A percentile compares a stretch with the other conserved stretches of the same genome.
phyloP scores from a whole-genome alignment of 2,797 vertebrate species.

The Oreochromis grahami region DNA sequence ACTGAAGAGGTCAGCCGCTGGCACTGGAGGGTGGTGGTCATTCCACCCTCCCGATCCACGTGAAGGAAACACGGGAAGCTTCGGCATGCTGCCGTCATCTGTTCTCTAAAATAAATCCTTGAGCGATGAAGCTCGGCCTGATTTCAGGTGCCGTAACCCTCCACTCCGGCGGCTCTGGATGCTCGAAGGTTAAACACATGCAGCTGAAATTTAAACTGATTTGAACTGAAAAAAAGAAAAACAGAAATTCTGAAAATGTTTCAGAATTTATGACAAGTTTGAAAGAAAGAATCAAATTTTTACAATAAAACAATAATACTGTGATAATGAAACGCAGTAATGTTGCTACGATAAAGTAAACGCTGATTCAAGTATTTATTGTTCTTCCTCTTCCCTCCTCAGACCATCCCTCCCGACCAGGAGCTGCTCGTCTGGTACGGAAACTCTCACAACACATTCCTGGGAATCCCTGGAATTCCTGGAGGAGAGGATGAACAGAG shows the following conservation, averaged over 20 bases:
- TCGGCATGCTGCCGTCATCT: background rate
- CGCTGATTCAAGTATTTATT: background rate
- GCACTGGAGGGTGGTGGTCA: background rate
- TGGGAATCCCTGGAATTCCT: conserved; percentile 94
- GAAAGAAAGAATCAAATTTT: background rate
- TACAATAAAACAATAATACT: background rate
- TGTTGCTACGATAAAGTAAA: background rate
- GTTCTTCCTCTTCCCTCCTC: background rate
- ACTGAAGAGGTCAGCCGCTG: too few species aligned
- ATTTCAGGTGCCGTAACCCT: background rate
- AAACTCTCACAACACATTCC: conserved; percentile 93
- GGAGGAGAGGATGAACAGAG: conserved; percentile 89
- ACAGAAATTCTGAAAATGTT: background rate
- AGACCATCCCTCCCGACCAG: conserved; percentile 97
- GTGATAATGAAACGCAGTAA: background rate
- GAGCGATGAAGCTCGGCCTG: background rate
- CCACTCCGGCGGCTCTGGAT: background rate
- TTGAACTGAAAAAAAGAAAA: background rate
- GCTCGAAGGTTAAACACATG: background rate
- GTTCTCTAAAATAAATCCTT: background rate
- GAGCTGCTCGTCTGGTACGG: conserved; percentile 97
- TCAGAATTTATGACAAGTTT: background rate
- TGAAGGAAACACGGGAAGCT: background rate
- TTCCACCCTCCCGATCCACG: background rate
- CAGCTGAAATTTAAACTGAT: background rate